Evolutionary conservation across 2,797 vertebrate genomes (phyloP).

Genomic region (Tauraco hartlaubi): DNA sequence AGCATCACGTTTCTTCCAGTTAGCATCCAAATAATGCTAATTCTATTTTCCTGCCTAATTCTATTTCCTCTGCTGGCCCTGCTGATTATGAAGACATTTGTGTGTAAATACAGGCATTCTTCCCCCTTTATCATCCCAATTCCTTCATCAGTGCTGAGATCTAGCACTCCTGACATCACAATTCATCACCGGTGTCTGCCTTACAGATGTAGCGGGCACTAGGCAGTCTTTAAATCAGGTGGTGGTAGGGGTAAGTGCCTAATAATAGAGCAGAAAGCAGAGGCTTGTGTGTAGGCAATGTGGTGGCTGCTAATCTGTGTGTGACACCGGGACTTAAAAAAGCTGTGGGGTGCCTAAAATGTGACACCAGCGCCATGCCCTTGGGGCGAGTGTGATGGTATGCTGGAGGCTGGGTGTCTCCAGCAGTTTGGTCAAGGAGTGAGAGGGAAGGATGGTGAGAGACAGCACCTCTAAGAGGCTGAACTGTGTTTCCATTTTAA

Average conservation of each 20-base stretch:
- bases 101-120: neutral
- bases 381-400: neutral
- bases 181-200: slow-evolving; percentile 17
- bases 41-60: slow-evolving; percentile 22
- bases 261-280: neutral
- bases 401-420: neutral
- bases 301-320: neutral
- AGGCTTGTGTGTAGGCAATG: neutral
- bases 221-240: neutral
- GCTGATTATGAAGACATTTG: slow-evolving; percentile 9
- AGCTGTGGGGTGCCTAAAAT: neutral
- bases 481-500: neutral
- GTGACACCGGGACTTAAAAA: neutral
- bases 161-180: neutral
- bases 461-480: neutral
- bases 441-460: neutral
- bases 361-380: neutral
- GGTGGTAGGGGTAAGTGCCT: neutral
- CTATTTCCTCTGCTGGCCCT: slow-evolving; percentile 6
- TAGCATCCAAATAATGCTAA: neutral
- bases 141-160: neutral
- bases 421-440: neutral
- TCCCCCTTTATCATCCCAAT: neutral
- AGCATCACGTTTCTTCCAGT: neutral
- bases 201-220: slow-evolving; percentile 1